phyloP scores from a whole-genome alignment of 2,797 vertebrate species.

The Diglossa cyanea region DNA sequence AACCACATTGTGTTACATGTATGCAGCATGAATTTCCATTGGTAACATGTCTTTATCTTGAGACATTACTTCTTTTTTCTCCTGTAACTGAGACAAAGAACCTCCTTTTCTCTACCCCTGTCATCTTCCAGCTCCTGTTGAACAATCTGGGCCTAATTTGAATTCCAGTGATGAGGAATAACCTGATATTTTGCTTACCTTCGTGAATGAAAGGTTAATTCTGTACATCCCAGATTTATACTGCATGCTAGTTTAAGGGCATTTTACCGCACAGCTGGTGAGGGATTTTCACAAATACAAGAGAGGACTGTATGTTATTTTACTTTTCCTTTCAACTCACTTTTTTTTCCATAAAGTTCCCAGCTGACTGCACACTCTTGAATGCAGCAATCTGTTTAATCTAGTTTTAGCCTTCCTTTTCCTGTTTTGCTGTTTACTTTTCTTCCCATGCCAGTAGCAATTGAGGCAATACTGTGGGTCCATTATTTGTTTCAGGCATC shows the following conservation, averaged over 20 bases:
- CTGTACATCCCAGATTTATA: neutral
- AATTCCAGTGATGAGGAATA: constrained; percentile 28
- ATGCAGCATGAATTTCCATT: neutral
- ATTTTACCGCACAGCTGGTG: constrained; percentile 26
- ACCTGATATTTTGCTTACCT: constrained; percentile 23
- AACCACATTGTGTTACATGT: neutral
- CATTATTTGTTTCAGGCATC: constrained; percentile 60
- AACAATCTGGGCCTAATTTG: neutral
- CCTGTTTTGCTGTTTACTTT: constrained; percentile 62
- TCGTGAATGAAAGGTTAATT: constrained; percentile 24
- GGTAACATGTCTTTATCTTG: neutral
- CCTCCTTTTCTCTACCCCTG: neutral
- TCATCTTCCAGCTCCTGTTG: neutral
- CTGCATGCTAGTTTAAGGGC: neutral
- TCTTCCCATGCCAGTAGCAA: constrained; percentile 42
- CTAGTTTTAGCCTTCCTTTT: constrained; percentile 63
- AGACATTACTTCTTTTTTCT: neutral
- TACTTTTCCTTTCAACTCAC: constrained; percentile 29
- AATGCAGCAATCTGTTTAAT: constrained; percentile 66
- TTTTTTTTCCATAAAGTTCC: constrained; percentile 22
- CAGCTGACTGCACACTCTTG: constrained; percentile 46
- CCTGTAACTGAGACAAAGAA: neutral
- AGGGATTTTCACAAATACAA: constrained; percentile 51
- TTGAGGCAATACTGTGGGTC: constrained; percentile 53
- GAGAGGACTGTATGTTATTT: constrained; percentile 44